Evolutionary conservation across 1,140 invertebrate species (phyloP).

Genomic region (Rhopalosiphum padi): DNA sequence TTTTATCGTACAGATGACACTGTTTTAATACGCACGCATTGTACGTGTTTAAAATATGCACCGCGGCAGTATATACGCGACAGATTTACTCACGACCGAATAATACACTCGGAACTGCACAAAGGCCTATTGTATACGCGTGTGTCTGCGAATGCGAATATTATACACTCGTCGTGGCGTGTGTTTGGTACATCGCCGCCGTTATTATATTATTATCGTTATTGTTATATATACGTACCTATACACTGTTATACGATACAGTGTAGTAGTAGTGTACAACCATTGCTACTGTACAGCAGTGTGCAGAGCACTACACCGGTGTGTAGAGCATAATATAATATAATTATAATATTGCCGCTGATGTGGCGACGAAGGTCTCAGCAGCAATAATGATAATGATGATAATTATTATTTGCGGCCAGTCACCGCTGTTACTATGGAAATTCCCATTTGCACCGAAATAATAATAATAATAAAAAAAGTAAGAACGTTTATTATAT

Average conservation of each 20-base stretch:
- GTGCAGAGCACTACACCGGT: too few relatives aligned
- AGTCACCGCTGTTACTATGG: neutral
- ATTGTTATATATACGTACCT: neutral
- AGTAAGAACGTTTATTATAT: too few relatives aligned
- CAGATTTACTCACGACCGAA: neutral
- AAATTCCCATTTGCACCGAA: too few relatives aligned
- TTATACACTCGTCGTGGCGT: neutral
- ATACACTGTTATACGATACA: too few relatives aligned
- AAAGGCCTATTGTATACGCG: neutral
- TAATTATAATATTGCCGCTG: too few relatives aligned
- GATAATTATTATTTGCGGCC: neutral
- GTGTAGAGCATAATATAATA: neutral
- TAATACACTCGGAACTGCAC: neutral
- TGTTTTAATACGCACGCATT: neutral
- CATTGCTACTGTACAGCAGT: too few relatives aligned
- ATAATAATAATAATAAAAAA: too few relatives aligned
- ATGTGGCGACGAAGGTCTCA: neutral
- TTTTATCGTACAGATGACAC: neutral
- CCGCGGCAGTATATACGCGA: neutral
- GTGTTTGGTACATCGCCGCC: neutral
- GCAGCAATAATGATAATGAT: neutral
- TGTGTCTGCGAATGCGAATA: neutral
- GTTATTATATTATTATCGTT: neutral
- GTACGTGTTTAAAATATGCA: neutral
- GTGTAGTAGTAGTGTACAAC: neutral